Conservation (phyloP, 2,797 vertebrate species). For the Myotis vivesi region DNA sequence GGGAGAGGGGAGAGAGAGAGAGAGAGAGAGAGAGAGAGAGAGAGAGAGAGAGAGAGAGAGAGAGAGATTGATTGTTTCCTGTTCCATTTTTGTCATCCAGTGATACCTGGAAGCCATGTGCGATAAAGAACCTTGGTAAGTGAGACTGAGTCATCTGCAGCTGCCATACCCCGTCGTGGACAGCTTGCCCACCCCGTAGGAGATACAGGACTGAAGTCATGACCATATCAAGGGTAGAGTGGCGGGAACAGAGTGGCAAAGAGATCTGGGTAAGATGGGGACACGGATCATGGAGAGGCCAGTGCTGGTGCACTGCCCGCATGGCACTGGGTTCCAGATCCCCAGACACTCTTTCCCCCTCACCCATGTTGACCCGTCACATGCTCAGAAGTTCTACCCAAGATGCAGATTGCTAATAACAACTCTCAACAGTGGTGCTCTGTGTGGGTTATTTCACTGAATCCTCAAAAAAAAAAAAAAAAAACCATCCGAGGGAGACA, state of each 20-base stretch:
- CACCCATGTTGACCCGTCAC: fast-evolving
- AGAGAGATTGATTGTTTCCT: not conserved
- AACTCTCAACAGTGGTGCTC: not conserved
- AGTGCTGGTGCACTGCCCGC: no score
- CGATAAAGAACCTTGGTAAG: not conserved
- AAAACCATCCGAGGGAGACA: not conserved
- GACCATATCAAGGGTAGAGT: not conserved
- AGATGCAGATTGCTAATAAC: not conserved
- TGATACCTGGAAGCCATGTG: not conserved
- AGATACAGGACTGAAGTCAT: not conserved
- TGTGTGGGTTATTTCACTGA: not conserved
- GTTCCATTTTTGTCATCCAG: not conserved
- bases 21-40: no score
- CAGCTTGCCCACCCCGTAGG: not conserved
- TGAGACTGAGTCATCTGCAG: not conserved
- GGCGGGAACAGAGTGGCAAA: not conserved
- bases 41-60: no score
- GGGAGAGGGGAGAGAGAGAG: no score
- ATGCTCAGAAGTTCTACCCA: not conserved
- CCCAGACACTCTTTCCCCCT: not conserved
- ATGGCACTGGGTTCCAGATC: not conserved
- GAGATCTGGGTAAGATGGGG: not conserved
- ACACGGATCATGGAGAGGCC: not conserved
- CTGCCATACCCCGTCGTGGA: not conserved
- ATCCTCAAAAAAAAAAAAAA: not conserved